Base-by-base conservation (phyloP, 1,140 invertebrate genomes). In the Drosophila kikkawai region DNA sequence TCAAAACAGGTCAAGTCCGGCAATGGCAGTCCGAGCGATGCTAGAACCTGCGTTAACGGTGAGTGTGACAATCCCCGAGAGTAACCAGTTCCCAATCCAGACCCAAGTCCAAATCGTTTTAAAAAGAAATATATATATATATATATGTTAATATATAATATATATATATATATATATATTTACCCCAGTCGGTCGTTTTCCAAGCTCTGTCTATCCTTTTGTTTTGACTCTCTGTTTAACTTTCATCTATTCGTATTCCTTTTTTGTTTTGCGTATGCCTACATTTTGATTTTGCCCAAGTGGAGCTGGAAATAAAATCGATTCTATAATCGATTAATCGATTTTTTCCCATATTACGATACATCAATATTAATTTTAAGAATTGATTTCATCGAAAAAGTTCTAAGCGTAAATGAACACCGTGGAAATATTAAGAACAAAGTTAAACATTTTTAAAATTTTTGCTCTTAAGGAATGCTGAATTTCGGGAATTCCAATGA, bases 1-100 rank as follows among this genome's bases (percentile, higher is more conserved):
- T 70, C 67, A 50, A 73, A 56, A 73, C 70, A 73, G 70, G 70
- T 73, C 69, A 73, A 70, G 47, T 29, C 70, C 67, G 67, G 67
- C 67, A 59, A 66, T 57, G 70, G 67, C 70, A 73, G 69, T 59
- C 67, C 32, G 36, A 50, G 70, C 68, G 68, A 50, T 73, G 67
- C 67, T 60, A 60, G 19, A 51, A 17, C 53, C 67, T 73, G 39
- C 67, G 39, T 32, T 47, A 73, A 73, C 55, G 69, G 69, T 73
- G 69, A 73, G 69, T 73, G 45, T 44, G 32, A 71, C 39, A 73
- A 37, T 15, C 53, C 69, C 17, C 22, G 55, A 73, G 32, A 50
- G 42, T 29, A 8, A 32, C 17, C 34, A 17, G 19, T 12, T 17
- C 48, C 48, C 48, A 2, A 8, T 8, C 15, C 7, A 44, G 9